A percentile compares a stretch with the other conserved stretches of the same genome.
phyloP scores from a whole-genome alignment of 2,113 vertebrate species.

The Ailurus styani region DNA sequence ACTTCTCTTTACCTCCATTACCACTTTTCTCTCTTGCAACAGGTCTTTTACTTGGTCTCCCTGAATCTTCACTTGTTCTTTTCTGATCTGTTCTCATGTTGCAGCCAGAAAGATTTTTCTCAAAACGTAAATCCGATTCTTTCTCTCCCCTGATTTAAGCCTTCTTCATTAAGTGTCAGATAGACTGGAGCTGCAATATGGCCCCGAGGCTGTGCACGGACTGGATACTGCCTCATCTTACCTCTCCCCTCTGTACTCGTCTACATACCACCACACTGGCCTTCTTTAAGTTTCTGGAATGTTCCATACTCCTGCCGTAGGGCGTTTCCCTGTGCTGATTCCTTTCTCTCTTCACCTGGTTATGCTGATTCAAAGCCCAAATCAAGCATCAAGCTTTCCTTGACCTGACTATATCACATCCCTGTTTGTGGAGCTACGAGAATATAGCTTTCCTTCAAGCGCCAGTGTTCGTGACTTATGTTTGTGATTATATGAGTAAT shows the following conservation, averaged over 20 bases:
- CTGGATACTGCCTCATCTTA: not conserved
- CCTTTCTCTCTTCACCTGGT: not conserved
- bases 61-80: not conserved
- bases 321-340: not conserved
- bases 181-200: not conserved
- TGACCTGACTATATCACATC: not conserved
- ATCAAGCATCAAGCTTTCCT: not conserved
- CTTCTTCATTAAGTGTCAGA: not conserved
- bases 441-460: not conserved
- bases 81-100: not conserved
- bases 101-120: not conserved
- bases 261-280: accelerated
- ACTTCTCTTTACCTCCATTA: not conserved
- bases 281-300: not conserved
- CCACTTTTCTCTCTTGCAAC: not conserved
- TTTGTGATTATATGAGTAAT: not conserved
- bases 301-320: not conserved
- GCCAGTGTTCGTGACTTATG: not conserved
- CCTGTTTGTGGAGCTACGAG: not conserved
- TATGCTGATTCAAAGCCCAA: not conserved
- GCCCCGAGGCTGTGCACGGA: not conserved
- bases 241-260: accelerated
- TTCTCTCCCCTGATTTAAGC: not conserved
- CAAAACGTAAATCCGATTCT: not conserved
- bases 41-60: not conserved